Conservation (phyloP, 2,888 invertebrate genomes). For the Drosophila paranaensis region DNA sequence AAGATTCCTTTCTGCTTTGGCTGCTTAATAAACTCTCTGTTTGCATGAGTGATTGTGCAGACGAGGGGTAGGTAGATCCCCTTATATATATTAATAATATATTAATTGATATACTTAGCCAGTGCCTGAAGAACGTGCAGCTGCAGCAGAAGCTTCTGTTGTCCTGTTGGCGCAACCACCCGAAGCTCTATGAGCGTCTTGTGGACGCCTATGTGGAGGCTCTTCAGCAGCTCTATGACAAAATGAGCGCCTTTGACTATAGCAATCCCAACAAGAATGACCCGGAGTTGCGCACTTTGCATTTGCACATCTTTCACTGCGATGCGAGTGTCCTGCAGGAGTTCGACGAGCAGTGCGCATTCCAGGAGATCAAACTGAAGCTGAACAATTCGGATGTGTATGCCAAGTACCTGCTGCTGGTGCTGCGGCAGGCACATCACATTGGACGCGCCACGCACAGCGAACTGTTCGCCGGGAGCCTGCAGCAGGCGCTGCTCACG, state of each 20-base stretch:
- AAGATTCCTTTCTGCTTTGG: constrained; percentile 78
- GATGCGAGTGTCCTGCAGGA: constrained; percentile 61
- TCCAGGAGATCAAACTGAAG: constrained; percentile 58
- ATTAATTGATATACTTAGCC: constrained; percentile 47
- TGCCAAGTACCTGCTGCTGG: constrained; percentile 63
- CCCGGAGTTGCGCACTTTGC: constrained; percentile 4
- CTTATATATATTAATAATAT: too few species aligned
- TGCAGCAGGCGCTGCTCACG: constrained; percentile 62
- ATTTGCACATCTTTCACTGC: constrained; percentile 58
- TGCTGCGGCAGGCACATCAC: constrained; percentile 68
- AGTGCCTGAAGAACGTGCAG: constrained; percentile 71
- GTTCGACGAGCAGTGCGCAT: constrained; percentile 65
- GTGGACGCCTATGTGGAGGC: constrained; percentile 70
- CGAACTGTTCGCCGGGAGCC: constrained; percentile 60
- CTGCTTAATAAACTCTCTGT: constrained; percentile 76
- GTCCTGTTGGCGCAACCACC: constrained; percentile 80
- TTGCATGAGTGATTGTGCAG: constrained; percentile 51
- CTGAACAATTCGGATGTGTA: constrained; percentile 58
- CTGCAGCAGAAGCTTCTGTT: constrained; percentile 81
- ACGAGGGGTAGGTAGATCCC: constrained; percentile 47
- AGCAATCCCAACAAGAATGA: constrained; percentile 14
- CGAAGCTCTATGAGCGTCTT: constrained; percentile 72
- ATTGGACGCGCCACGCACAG: constrained; percentile 72
- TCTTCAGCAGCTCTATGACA: constrained; percentile 61
- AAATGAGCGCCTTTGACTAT: constrained; percentile 46